A percentile compares a stretch with the other conserved stretches of the same genome.
These are phyloP conservation scores for Gouania willdenowi DNA, from an alignment of 2,797 vertebrate genomes.

Conservation along the genomic window DNA sequence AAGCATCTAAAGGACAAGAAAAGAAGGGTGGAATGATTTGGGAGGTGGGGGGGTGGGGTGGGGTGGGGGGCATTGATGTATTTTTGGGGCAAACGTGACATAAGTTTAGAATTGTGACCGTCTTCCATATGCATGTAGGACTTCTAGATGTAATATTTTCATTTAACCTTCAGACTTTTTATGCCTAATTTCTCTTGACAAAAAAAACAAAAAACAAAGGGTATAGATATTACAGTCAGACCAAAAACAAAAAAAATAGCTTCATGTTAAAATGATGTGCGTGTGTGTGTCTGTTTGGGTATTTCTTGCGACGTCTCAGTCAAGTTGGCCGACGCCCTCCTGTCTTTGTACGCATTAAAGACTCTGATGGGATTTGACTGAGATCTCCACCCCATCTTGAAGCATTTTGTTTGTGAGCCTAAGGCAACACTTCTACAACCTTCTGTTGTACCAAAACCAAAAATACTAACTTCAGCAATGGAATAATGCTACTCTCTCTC, in stretches of 20 bases:
- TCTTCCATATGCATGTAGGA: conserved; percentile 83
- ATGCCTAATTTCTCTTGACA: conserved; percentile 60
- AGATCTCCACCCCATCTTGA: conserved; percentile 44
- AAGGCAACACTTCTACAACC: conserved; percentile 67
- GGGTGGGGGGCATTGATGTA: conserved; percentile 62
- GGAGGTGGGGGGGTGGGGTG: too few species aligned
- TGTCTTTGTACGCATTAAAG: conserved; percentile 51
- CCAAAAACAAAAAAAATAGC: conserved; percentile 75
- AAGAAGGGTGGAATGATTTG: conserved; percentile 46
- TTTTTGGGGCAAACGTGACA: conserved; percentile 65
- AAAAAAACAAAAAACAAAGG: conserved; percentile 55
- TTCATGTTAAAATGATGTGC: conserved; percentile 63
- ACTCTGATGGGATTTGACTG: conserved; percentile 45
- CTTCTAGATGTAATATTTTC: conserved; percentile 75
- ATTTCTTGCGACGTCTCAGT: conserved; percentile 58
- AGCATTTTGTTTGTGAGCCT: conserved; percentile 54
- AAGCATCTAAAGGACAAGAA: conserved; percentile 50
- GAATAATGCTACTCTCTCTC: conserved; percentile 68
- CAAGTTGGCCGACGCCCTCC: conserved; percentile 52
- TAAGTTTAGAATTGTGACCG: conserved; percentile 73
- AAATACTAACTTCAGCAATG: conserved; percentile 72
- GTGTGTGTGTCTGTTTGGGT: conserved; percentile 53
- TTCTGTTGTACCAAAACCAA: conserved; percentile 77
- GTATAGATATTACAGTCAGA: conserved; percentile 77
- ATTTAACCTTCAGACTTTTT: conserved; percentile 66